Evolutionary conservation across 2,797 vertebrate genomes (phyloP), one percentile per base, ranked within the genome.

Genomic region (Brachyrhaphis roseni): DNA sequence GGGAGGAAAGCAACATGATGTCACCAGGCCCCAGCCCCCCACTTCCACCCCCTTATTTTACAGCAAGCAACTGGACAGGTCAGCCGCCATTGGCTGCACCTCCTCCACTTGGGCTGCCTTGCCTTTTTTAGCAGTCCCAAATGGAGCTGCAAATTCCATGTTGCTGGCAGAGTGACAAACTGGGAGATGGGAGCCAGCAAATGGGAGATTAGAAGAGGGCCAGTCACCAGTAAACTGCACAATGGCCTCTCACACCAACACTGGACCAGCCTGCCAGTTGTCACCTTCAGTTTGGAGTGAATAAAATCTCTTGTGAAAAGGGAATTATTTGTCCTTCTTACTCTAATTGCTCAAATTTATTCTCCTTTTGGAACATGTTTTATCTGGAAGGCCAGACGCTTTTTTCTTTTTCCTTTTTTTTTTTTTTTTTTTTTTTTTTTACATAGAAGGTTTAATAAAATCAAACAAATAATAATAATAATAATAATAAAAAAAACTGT

Each of bases 91-190:
- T 97, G 96, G 96, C 95, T 97, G 94, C 91, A 92, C 91, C 95
- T 96, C 94, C 95, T 96, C 95, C 94, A 96, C 96, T 97, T 97
- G 96, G 97, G 96, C 96, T 97, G 96, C 96, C 96, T 98, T 97
- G 96, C 97, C 97, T 97, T 97, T 97, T 97, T 97, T 98, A 97
- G 96, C 94, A 93, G 94, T 96, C 95, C 95, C 97, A 97, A 90
- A 96, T 94, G 91, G 96, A 97, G 97, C 96, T 90, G 93, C 96
- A 93, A 97, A 97, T 97, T 97, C 96, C 96, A 96, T 88, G 88
- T 93, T 95, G 89, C 95, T 97, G 97, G 97, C 96, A 96, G 95
- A 82, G 87, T 95, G 96, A 97, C 96, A 97, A 96, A 90, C 94
- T 85, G 89, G 91, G 95, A 96, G 96, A 96, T 92, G 95, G 93